A percentile compares a stretch with the other conserved stretches of the same genome.
These are phyloP conservation scores for Hypolimnas misippus DNA, from an alignment of 2,888 invertebrate genomes.

Conservation along the genomic window DNA sequence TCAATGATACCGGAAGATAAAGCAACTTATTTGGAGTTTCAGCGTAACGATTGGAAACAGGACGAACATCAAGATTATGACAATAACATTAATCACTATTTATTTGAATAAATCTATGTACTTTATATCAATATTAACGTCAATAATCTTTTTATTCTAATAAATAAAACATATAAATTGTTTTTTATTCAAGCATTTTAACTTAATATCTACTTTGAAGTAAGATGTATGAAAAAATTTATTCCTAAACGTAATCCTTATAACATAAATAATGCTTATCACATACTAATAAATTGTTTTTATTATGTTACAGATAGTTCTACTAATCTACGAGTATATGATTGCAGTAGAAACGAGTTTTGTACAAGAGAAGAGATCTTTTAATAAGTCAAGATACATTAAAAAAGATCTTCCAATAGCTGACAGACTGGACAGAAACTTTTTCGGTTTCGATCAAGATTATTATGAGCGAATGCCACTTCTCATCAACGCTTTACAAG, in stretches of 20 bases:
- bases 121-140: background rate
- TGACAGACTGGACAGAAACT: slow-evolving; percentile 69
- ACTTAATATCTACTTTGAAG: no score
- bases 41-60: slow-evolving; percentile 56
- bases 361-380: slow-evolving; percentile 64
- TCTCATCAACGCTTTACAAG: slow-evolving; percentile 76
- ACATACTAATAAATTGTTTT: slow-evolving; percentile 26
- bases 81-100: slow-evolving; percentile 48
- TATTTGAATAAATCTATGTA: slow-evolving; percentile 41
- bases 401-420: slow-evolving; percentile 64
- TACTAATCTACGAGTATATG: slow-evolving; percentile 80
- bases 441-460: slow-evolving; percentile 76
- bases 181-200: background rate
- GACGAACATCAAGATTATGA: slow-evolving; percentile 58
- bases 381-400: slow-evolving; percentile 49
- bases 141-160: background rate
- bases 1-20: slow-evolving; percentile 57
- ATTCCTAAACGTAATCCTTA: no score
- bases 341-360: slow-evolving; percentile 76
- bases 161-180: background rate
- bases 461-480: slow-evolving; percentile 78
- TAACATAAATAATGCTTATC: background rate
- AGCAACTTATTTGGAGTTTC: slow-evolving; percentile 61
- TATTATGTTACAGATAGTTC: slow-evolving; percentile 73
- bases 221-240: no score